A percentile compares a stretch with the other conserved stretches of the same genome.
Evolutionary conservation across 2,888 invertebrate species (phyloP).

Genomic region (Sesamia inferens): DNA sequence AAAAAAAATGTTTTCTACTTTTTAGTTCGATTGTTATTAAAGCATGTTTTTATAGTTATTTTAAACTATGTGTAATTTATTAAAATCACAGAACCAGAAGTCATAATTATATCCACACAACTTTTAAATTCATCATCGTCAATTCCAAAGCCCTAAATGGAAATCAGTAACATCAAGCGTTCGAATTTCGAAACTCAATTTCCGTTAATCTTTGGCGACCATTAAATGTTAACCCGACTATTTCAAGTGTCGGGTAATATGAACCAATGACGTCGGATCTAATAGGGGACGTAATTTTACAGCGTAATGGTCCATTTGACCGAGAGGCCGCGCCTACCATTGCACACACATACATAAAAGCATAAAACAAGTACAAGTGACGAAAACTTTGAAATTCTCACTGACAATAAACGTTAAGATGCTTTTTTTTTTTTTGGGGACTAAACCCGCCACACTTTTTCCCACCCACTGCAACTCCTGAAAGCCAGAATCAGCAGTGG

Average conservation of each 20-base stretch:
- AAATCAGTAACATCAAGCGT: slow-evolving; percentile 24
- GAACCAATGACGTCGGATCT: slow-evolving; percentile 42
- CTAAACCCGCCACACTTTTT: no score
- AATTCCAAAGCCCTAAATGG: slow-evolving; percentile 1
- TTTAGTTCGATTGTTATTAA: no score
- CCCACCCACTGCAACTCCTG: no score
- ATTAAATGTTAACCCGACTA: slow-evolving; percentile 48
- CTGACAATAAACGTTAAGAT: neutral
- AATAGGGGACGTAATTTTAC: slow-evolving; percentile 63
- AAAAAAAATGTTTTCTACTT: no score
- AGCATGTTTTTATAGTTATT: no score
- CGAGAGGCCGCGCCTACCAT: slow-evolving; percentile 37
- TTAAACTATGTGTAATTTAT: no score
- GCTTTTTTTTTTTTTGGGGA: neutral
- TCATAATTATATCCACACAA: neutral
- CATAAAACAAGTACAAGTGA: neutral
- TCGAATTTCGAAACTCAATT: slow-evolving; percentile 42
- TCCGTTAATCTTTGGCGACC: slow-evolving; percentile 36
- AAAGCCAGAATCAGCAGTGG: no score
- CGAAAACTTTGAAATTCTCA: neutral
- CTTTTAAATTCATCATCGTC: neutral
- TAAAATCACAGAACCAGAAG: no score
- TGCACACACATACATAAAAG: slow-evolving; percentile 21
- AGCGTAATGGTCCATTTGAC: slow-evolving; percentile 65
- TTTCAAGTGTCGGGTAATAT: slow-evolving; percentile 43